Evolutionary conservation across 2,888 invertebrate genomes (phyloP), one percentile per base, ranked within the genome.

Genomic region (Lithodes maja): DNA sequence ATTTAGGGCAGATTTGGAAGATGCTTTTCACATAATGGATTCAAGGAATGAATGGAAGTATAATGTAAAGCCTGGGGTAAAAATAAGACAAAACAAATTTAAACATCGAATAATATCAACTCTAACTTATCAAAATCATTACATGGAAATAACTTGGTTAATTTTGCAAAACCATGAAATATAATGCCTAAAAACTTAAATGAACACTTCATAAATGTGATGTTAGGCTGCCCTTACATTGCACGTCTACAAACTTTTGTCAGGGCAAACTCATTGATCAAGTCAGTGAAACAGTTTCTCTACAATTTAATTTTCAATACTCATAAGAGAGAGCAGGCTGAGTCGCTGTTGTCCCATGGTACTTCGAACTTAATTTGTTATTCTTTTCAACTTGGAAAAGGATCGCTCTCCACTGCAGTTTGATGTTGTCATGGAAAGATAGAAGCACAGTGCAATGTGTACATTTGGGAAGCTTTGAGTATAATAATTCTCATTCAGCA

Each of bases 321-420:
- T 74, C 74, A 74, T 74, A 17, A 74, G 74, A 74, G n/a, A 74
- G n/a, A 74, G 74, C 7, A 74, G n/a, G 1, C 74, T 74, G 74
- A 74, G 74, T 74, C 61, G 74, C 74, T 74, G 74, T 74, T 74
- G 74, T 74, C 74, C 33, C 74, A 74, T 74, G 74, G 12, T 12
- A 74, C 74, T 74, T 74, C 74, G 7, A 74, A 74, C 74, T 74
- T 74, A 7, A 74, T 61, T 61, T 61, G 2, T 83, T 33, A 83
- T 83, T 50, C 55, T 54, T 61, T 83, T 83, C n/a, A 83, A 55
- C 68, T 55, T 83, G 2, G 61, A 83, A 83, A 83, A 83, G n/a
- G 83, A 83, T 17, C 83, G 83, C 68, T 83, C 83, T 83, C 83
- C 55, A 61, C 55, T 83, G 83, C 68, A 83, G 83, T 83, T 83